These are phyloP conservation scores for Helogale parvula DNA, from an alignment of 2,113 vertebrate genomes.

Conservation along the genomic window DNA sequence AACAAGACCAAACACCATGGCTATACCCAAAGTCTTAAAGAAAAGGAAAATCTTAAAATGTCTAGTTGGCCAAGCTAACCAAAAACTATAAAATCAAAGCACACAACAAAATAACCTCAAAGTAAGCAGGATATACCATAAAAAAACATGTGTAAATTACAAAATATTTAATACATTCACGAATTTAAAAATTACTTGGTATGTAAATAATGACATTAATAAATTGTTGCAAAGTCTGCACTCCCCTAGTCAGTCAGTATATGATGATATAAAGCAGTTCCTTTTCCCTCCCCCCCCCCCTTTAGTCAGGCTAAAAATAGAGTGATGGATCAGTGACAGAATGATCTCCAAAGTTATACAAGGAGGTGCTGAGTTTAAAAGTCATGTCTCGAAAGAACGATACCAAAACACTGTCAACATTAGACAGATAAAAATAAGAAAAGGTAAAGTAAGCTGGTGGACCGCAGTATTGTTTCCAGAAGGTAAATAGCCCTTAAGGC, in stretches of 20 bases:
- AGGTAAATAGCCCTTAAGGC: background rate
- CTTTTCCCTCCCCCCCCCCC: background rate
- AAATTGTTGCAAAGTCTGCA: background rate
- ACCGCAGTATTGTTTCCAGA: conserved; percentile 15
- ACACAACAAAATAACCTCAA: background rate
- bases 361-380: background rate
- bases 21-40: background rate
- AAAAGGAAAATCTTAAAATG: background rate
- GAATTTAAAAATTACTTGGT: background rate
- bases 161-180: background rate
- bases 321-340: background rate
- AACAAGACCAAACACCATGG: background rate
- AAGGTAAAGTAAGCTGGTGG: background rate
- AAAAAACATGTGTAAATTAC: background rate
- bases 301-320: conserved; percentile 39
- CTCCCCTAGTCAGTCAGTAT: background rate
- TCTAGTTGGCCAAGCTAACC: background rate
- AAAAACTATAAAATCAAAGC: conserved; percentile 34
- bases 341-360: conserved; percentile 17
- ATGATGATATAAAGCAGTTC: background rate
- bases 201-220: background rate
- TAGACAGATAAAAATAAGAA: background rate
- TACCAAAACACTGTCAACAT: conserved; percentile 24
- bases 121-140: background rate
- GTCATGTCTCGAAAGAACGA: background rate